A percentile compares a stretch with the other conserved stretches of the same genome.
These are phyloP conservation scores for Acronicta alni DNA, from an alignment of 2,888 invertebrate genomes.

Conservation along the genomic window DNA sequence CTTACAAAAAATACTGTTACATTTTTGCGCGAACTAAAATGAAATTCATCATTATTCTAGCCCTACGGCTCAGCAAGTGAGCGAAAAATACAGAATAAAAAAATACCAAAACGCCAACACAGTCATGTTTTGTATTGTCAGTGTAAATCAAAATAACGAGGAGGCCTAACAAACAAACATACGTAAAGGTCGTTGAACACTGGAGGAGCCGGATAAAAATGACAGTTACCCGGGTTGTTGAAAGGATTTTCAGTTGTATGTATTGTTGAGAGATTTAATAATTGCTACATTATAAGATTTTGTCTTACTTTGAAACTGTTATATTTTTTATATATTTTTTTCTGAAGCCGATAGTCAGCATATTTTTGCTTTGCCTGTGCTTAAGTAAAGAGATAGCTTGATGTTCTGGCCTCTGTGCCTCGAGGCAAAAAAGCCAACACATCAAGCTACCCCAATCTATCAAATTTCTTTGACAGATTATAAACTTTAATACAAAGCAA, in stretches of 20 bases:
- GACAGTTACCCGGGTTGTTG: conserved; percentile 39
- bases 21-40: conserved; percentile 36
- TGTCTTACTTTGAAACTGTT: no score
- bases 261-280: conserved; percentile 24
- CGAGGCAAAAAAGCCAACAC: no score
- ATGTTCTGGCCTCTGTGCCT: no score
- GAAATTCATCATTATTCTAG: conserved; percentile 60
- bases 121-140: conserved; percentile 57
- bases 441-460: no score
- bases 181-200: conserved; percentile 43
- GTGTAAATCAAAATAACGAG: conserved; percentile 64
- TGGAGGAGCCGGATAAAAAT: conserved; percentile 44
- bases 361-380: no score
- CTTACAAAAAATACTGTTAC: conserved; percentile 44
- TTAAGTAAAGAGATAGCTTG: no score
- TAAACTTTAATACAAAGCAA: no score
- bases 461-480: no score
- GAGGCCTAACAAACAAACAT: conserved; percentile 51
- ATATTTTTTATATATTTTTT: no score
- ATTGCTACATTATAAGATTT: conserved; percentile 12
- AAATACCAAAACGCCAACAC: conserved; percentile 31
- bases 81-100: conserved; percentile 50
- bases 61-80: conserved; percentile 44
- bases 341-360: no score
- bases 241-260: conserved; percentile 18